These are phyloP conservation scores for Harpegnathos saltator DNA, from an alignment of 1,140 invertebrate species.

Conservation along the genomic window DNA sequence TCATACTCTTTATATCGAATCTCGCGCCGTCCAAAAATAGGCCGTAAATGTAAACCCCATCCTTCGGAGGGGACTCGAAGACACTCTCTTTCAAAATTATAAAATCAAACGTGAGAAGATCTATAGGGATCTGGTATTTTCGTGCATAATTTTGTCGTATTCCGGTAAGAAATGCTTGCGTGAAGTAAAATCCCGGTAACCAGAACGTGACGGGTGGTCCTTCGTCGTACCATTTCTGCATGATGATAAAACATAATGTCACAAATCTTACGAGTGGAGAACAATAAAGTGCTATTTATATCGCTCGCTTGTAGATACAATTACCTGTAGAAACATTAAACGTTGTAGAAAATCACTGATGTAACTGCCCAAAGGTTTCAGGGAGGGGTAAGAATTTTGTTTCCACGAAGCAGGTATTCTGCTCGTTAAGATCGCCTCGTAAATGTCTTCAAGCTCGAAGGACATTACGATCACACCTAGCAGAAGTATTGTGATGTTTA, in stretches of 20 bases:
- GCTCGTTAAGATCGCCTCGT: conserved; percentile 92
- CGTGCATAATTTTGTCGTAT: conserved; percentile 97
- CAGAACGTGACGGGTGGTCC: conserved; percentile 94
- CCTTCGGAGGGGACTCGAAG: conserved; percentile 87
- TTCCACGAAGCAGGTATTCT: conserved; percentile 95
- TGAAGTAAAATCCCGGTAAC: conserved; percentile 98
- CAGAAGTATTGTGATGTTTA: background rate
- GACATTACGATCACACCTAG: conserved; percentile 94
- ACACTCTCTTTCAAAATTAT: conserved; percentile 84
- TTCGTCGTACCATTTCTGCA: conserved; percentile 92
- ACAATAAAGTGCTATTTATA: conserved; percentile 2
- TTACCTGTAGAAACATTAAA: conserved; percentile 92
- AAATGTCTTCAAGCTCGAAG: conserved; percentile 94
- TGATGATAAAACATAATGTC: conserved; percentile 59
- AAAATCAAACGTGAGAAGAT: conserved; percentile 95
- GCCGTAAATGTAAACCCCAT: conserved; percentile 95
- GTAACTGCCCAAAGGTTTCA: conserved; percentile 97
- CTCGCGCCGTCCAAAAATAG: conserved; percentile 95
- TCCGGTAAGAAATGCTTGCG: conserved; percentile 97
- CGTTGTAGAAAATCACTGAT: conserved; percentile 94
- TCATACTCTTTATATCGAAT: conserved; percentile 90
- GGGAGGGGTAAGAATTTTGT: conserved; percentile 95
- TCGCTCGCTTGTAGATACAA: background rate
- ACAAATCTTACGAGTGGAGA: background rate
- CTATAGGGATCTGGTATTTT: conserved; percentile 96